A percentile compares a stretch with the other conserved stretches of the same genome.
phyloP scores from a whole-genome alignment of 2,113 vertebrate species.

The Stomatorhinus ivindoensis region DNA sequence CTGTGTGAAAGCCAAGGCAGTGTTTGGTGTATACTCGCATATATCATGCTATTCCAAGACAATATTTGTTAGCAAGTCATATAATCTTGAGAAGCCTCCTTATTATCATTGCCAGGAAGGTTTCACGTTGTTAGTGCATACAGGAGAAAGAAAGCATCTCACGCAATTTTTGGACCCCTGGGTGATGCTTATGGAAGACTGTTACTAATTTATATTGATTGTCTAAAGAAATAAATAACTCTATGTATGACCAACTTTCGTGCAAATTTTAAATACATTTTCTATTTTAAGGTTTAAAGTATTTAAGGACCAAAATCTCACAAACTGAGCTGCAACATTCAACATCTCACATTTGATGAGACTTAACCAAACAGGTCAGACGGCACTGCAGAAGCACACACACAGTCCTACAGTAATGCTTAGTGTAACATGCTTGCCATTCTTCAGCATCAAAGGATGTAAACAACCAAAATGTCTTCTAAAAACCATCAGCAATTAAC shows the following conservation, averaged over 20 bases:
- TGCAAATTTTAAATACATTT: conserved; percentile 64
- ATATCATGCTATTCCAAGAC: not conserved
- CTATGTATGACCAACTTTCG: conserved; percentile 63
- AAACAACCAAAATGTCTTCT: conserved; percentile 51
- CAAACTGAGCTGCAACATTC: not conserved
- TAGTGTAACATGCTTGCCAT: conserved; percentile 55
- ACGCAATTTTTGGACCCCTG: conserved; percentile 46
- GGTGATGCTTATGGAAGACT: conserved; percentile 60
- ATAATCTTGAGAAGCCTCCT: not conserved
- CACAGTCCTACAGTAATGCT: conserved; percentile 36
- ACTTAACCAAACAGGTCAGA: not conserved
- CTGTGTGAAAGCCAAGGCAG: not conserved
- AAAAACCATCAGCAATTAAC: conserved; percentile 37
- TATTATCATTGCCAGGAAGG: conserved; percentile 50
- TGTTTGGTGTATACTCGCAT: not conserved
- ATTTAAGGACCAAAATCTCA: conserved; percentile 62
- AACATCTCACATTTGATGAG: not conserved
- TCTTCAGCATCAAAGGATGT: conserved; percentile 59
- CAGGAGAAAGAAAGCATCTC: conserved; percentile 44
- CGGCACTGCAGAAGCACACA: not conserved
- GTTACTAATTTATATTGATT: conserved; percentile 56
- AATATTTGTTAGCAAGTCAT: not conserved
- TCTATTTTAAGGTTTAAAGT: conserved; percentile 64
- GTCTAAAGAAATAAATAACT: conserved; percentile 50
- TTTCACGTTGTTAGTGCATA: conserved; percentile 40